These are phyloP conservation scores for Zele albiditarsus DNA, from an alignment of 2,888 invertebrate species.

Conservation along the genomic window DNA sequence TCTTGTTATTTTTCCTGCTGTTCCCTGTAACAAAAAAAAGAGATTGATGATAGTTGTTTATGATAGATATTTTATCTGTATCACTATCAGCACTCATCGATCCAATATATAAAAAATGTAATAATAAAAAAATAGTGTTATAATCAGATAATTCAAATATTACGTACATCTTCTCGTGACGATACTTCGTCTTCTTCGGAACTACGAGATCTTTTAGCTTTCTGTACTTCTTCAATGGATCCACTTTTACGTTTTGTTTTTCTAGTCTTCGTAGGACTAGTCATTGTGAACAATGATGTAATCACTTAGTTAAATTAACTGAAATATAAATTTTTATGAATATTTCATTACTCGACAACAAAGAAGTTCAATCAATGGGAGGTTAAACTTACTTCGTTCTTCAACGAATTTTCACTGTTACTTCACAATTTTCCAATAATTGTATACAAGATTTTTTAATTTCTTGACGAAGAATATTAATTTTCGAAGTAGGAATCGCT, in stretches of 20 bases:
- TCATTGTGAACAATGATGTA: background rate
- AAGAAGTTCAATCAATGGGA: background rate
- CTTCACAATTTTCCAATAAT: background rate
- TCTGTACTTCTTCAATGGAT: background rate
- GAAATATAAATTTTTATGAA: background rate
- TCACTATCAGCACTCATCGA: background rate
- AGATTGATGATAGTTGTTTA: background rate
- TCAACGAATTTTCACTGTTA: background rate
- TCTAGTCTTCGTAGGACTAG: background rate
- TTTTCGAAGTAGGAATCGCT: background rate
- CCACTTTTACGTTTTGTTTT: background rate
- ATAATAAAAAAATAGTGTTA: too few species aligned
- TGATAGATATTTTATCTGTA: background rate
- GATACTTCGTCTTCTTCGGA: background rate
- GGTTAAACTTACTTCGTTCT: background rate
- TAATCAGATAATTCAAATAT: background rate
- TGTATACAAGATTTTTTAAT: background rate
- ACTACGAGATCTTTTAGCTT: background rate
- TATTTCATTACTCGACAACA: background rate
- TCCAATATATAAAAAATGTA: background rate
- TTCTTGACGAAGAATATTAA: background rate
- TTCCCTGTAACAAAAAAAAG: slow-evolving; percentile 52
- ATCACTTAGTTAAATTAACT: background rate
- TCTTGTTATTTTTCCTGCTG: slow-evolving; percentile 76
- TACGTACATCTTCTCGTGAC: background rate